Conservation (phyloP, 2,113 vertebrate genomes). For the Notiomystis cincta region DNA sequence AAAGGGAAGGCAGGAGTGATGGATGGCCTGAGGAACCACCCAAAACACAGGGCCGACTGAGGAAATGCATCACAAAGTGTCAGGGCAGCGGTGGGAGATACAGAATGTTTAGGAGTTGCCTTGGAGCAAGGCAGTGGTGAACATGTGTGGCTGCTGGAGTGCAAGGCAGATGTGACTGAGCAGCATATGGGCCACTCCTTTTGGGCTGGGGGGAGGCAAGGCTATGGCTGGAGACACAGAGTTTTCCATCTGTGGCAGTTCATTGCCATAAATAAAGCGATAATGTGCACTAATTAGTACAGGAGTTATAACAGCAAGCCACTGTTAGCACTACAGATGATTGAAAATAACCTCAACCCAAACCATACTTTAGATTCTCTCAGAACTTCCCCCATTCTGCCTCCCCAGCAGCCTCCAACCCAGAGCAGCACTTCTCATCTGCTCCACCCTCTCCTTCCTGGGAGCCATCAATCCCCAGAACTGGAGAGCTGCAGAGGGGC, state of each 20-base stretch:
- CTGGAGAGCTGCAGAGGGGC: not conserved
- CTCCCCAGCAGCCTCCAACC: not conserved
- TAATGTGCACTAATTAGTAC: not conserved
- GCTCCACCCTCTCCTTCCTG: not conserved
- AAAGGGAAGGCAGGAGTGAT: not conserved
- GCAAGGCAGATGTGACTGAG: not conserved
- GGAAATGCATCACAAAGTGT: rapidly evolving
- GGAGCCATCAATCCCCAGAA: not conserved
- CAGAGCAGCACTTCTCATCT: rapidly evolving
- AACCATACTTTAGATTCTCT: not conserved
- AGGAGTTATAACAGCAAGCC: not conserved
- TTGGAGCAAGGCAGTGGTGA: not conserved
- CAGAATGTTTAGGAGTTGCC: rapidly evolving
- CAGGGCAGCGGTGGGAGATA: rapidly evolving
- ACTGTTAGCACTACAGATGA: not conserved
- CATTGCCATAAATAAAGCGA: not conserved
- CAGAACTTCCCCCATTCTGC: not conserved
- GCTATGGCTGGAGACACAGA: rapidly evolving
- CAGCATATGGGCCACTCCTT: not conserved
- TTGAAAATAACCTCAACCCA: not conserved
- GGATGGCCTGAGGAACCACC: not conserved
- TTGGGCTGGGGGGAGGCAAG: not conserved
- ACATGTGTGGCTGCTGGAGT: not conserved
- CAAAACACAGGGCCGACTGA: not conserved
- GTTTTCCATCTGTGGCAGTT: not conserved